Conservation (phyloP, 2,888 invertebrate genomes). For the Tachina lurida region DNA sequence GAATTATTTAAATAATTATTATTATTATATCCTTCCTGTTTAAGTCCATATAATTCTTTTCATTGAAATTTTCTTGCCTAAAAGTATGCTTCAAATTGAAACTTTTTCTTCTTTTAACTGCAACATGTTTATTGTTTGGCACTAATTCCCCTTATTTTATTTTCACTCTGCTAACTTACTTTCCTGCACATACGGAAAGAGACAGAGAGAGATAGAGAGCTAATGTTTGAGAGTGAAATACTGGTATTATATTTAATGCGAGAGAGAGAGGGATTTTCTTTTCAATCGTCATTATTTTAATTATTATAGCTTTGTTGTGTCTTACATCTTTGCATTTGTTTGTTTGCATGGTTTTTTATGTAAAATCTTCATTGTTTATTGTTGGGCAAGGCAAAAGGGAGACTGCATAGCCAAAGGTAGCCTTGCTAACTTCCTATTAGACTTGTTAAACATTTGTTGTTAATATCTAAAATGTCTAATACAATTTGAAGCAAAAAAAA, state of each 20-base stretch:
- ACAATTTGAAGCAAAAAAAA: not conserved
- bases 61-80: conserved; percentile 8
- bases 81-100: conserved; percentile 46
- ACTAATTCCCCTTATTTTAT: conserved; percentile 37
- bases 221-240: not conserved
- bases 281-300: conserved; percentile 14
- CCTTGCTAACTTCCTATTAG: not conserved
- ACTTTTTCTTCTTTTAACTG: not conserved
- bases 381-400: conserved; percentile 45
- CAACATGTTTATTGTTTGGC: not conserved
- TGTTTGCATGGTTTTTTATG: conserved; percentile 25
- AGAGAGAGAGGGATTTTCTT: not conserved
- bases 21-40: not conserved
- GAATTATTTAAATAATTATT: not conserved
- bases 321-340: not conserved
- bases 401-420: not conserved
- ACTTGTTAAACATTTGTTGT: not conserved
- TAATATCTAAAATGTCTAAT: not conserved
- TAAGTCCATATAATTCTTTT: not conserved
- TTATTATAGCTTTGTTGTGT: conserved; percentile 21
- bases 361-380: conserved; percentile 7
- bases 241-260: not conserved
- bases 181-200: not conserved
- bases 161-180: not conserved
- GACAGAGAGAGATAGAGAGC: not conserved